Base-by-base conservation (phyloP, 1,140 invertebrate genomes). In the Battus philenor region DNA sequence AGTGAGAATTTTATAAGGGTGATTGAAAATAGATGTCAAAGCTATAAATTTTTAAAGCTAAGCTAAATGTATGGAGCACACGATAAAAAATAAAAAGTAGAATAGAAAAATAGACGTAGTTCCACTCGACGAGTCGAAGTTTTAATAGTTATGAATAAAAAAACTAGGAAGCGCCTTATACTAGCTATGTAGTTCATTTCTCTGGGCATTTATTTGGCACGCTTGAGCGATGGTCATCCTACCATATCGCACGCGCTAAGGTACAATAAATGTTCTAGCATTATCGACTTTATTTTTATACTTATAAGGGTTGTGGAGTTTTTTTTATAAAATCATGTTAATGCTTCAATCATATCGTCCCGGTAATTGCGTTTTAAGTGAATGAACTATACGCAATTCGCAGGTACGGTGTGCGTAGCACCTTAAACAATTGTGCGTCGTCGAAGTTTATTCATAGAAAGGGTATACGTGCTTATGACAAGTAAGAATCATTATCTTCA, bases 221-320 rank as follows among this genome's bases (percentile, higher is more conserved):
- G 72, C 61, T 79, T 54, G 52, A 63, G 59, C 47, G 66, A 52
- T 22, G 48, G 44, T 39, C 75, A 74, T 47, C 68, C 52, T 76
- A 79, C 70, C 75, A 79, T 79, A 76, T 79, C 75, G 68, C 66
- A 74, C 70, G 31, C 48, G 44, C 47, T 63, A 53, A 58, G 64
- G 55, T 41, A 45, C 18, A 20, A 20, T 43, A 49, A 33, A 55
- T 18, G 32, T 45, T 38, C 41, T 38, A 18, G 18, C 38, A 68
- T 55, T 48, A 41, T 54, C 41, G 47, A 44, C 58, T 52, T 45
- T 68, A 69, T 26, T 11, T 0, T 9, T 11, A 17, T 32, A n/a
- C 22, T 1, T 12, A n/a, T n/a, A n/a, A n/a, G n/a, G n/a, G n/a
- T n/a, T n/a, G n/a, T n/a, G n/a, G n/a, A n/a, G n/a, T n/a, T n/a